Evolutionary conservation across 2,888 invertebrate species (phyloP).

Genomic region (Drosophila infuscata): DNA sequence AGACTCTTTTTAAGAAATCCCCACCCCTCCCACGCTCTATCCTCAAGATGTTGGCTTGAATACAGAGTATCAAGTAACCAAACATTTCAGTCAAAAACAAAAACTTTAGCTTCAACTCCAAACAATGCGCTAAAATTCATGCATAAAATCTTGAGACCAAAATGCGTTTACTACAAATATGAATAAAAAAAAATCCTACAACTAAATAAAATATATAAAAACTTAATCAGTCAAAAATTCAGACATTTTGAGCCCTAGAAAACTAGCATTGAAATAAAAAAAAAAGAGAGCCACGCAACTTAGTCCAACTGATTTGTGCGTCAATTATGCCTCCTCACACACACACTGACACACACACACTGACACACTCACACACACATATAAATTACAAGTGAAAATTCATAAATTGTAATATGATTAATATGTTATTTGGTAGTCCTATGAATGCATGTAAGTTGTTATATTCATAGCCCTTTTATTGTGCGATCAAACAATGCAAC

Average conservation of each 20-base stretch:
- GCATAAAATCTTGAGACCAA: conserved; percentile 73
- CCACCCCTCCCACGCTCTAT: not conserved
- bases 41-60: conserved; percentile 46
- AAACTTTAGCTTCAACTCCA: conserved; percentile 33
- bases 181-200: conserved; percentile 11
- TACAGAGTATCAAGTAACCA: conserved; percentile 41
- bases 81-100: conserved; percentile 15
- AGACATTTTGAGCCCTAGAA: conserved; percentile 16
- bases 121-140: conserved; percentile 55
- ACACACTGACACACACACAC: conserved; percentile 15
- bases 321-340: conserved; percentile 56
- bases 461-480: conserved; percentile 63
- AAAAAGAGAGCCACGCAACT: conserved; percentile 22
- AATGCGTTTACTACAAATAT: conserved; percentile 70
- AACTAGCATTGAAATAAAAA: conserved; percentile 11
- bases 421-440: conserved; percentile 44
- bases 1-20: conserved; percentile 47
- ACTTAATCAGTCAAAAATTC: conserved; percentile 8
- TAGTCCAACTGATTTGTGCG: conserved; percentile 46
- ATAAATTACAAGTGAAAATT: conserved; percentile 13
- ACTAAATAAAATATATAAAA: conserved; percentile 12
- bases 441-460: conserved; percentile 54
- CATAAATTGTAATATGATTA: conserved; percentile 24
- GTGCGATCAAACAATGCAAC: conserved; percentile 46
- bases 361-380: not conserved